Evolutionary conservation across 2,888 invertebrate species (phyloP).

Genomic region (Pimpla rufipes): DNA sequence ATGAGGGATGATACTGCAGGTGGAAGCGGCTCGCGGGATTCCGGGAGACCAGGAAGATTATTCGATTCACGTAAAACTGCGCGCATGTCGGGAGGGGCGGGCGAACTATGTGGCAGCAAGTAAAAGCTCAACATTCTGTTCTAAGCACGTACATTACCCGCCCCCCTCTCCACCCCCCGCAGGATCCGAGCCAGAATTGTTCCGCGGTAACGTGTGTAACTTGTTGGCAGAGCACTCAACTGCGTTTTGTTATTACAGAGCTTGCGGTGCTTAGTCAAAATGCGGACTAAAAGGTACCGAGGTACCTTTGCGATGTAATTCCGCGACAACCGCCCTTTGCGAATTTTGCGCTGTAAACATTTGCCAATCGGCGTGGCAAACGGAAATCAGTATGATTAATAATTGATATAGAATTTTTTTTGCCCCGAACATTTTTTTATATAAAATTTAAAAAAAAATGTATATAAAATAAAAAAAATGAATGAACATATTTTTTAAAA

Average conservation of each 20-base stretch:
- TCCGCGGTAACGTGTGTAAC: constrained; percentile 20
- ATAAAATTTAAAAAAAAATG: no score
- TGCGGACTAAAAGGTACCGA: no score
- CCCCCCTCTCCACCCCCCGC: constrained; percentile 21
- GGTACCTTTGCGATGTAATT: not conserved
- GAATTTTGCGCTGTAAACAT: not conserved
- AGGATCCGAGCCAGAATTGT: constrained; percentile 40
- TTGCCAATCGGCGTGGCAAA: no score
- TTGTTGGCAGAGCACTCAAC: constrained; percentile 54
- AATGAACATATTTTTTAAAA: no score
- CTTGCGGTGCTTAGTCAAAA: constrained; percentile 42
- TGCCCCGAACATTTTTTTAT: no score
- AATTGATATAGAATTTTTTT: no score
- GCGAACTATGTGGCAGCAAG: not conserved
- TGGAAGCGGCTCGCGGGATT: constrained; percentile 17
- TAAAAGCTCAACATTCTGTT: constrained; percentile 37
- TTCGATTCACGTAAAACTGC: constrained; percentile 33
- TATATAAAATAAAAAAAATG: no score
- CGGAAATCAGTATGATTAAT: no score
- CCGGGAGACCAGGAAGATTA: constrained; percentile 48
- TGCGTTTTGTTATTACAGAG: constrained; percentile 54
- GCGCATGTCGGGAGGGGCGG: not conserved
- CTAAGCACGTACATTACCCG: constrained; percentile 39
- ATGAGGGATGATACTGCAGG: not conserved
- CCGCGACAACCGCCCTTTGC: not conserved